Evolutionary conservation across 2,797 vertebrate species (phyloP).

Genomic region (Allobates femoralis): DNA sequence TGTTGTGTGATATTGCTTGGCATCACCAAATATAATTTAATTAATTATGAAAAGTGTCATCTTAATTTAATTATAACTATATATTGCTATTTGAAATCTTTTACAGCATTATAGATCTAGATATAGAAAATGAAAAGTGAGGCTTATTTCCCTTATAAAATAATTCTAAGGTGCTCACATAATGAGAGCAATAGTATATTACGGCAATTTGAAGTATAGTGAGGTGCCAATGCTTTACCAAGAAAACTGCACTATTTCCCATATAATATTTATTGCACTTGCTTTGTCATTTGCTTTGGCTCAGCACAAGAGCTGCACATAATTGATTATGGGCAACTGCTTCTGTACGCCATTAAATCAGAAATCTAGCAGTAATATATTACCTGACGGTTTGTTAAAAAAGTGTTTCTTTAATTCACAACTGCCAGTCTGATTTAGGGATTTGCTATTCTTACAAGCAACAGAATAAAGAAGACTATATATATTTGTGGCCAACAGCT

Average conservation of each 20-base stretch:
- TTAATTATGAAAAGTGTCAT: not conserved
- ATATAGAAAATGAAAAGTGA: not conserved
- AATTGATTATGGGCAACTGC: not conserved
- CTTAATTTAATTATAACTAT: not conserved
- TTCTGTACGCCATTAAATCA: constrained; percentile 30
- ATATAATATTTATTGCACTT: not conserved
- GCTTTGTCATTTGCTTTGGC: constrained; percentile 19
- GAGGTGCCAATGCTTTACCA: not conserved
- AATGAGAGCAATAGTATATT: not conserved
- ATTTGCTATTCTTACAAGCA: constrained; percentile 32
- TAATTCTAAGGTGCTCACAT: not conserved
- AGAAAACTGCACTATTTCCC: not conserved
- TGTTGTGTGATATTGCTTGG: not conserved
- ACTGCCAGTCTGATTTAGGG: not conserved
- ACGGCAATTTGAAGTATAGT: not conserved
- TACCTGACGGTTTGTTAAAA: constrained; percentile 2
- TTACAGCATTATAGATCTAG: not conserved
- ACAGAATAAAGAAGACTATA: constrained; percentile 22
- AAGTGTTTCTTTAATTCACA: not conserved
- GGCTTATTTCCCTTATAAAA: not conserved
- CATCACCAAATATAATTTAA: not conserved
- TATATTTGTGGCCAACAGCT: not conserved
- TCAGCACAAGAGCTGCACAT: not conserved
- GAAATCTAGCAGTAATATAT: constrained; percentile 13
- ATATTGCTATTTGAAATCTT: not conserved